Evolutionary conservation across 2,113 vertebrate genomes (phyloP), one percentile per base, ranked within the genome.

Genomic region (Lethenteron reissneri): DNA sequence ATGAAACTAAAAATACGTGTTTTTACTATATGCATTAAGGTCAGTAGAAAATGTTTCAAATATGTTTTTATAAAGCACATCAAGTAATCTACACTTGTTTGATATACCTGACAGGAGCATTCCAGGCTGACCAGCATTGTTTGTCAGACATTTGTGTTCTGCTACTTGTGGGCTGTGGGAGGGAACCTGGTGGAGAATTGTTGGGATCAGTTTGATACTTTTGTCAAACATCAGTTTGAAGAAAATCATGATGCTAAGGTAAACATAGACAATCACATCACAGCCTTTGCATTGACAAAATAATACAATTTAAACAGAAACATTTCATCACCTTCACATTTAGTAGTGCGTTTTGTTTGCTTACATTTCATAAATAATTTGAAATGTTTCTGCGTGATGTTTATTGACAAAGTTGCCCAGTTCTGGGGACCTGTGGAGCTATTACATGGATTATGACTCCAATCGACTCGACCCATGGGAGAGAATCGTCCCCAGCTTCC

Each of bases 141-240:
- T 11, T 86, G 83, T 74, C 85, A 86, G 78, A 87, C 83, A 8
- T 89, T 88, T 75, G 60, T 83, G 71, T 90, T 89, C 75, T 87
- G 82, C 74, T 87, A 88, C 73, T 76, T 86, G 70, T 88, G 85
- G 83, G 80, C 83, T 17, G 19, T 87, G 19, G 82, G 84, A 10
- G 84, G 85, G 74, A 88, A 88, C 75, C 72, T 88, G 78, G 80
- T 75, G 58, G 81, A 83, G 74, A 78, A 76, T 73, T 62, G 79
- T 71, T 85, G 82, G 81, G 83, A 85, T 73, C 75, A 76, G 72
- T 89, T 90, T 76, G 83, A 87, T 76, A 76, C 76, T 56, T 87
- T 87, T 78, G 71, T 86, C 74, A 81, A 78, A 76, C 76, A 82
- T 69, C 83, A 86, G 69, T 85, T 88, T 77, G 80, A 84, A 57